Conservation (phyloP, 2,113 vertebrate genomes). For the Dipodomys spectabilis region DNA sequence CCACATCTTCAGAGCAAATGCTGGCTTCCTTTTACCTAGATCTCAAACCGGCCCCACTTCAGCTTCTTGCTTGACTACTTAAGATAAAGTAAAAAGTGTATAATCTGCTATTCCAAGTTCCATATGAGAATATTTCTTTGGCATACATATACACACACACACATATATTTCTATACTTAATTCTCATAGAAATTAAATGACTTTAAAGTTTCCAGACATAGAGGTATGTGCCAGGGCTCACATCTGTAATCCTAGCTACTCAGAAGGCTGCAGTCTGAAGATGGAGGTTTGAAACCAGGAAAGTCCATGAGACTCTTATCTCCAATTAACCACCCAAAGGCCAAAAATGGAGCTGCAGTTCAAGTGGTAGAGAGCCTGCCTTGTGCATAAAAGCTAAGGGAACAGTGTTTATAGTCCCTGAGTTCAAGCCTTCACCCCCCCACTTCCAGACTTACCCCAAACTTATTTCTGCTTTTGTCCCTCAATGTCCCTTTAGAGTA, state of each 20-base stretch:
- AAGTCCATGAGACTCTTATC: too few species aligned
- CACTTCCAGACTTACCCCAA: neutral
- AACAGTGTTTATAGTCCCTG: too few species aligned
- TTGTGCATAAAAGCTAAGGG: too few species aligned
- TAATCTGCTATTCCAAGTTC: neutral
- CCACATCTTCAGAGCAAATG: neutral
- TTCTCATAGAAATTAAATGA: neutral
- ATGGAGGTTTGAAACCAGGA: too few species aligned
- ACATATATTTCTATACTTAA: neutral
- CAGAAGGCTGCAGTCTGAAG: too few species aligned
- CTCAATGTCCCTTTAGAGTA: neutral
- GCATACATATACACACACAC: neutral
- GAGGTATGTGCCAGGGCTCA: too few species aligned
- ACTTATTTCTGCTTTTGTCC: neutral
- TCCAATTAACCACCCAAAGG: too few species aligned
- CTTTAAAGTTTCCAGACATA: neutral
- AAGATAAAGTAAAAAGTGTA: neutral
- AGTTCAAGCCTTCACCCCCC: too few species aligned
- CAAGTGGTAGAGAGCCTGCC: too few species aligned
- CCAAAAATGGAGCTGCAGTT: too few species aligned
- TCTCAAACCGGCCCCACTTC: neutral
- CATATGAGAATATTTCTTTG: neutral
- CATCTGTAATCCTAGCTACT: too few species aligned
- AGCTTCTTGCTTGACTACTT: neutral
- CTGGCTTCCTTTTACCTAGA: neutral